phyloP scores from a whole-genome alignment of 1,140 invertebrate species.

The Chlorops oryzae region DNA sequence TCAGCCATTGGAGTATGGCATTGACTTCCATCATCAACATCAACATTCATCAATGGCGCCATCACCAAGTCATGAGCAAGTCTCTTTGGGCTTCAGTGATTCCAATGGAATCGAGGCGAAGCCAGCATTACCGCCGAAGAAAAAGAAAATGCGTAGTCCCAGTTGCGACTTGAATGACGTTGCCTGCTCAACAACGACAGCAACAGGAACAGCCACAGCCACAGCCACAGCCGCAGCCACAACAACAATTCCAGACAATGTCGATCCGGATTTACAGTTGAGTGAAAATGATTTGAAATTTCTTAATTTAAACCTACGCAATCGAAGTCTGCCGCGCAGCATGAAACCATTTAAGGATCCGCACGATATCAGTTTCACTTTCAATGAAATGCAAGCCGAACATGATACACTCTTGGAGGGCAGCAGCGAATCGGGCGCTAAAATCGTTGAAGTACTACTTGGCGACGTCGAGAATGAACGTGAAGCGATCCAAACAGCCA shows the following conservation, averaged over 20 bases:
- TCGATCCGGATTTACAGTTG: slow-evolving; percentile 20
- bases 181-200: slow-evolving; percentile 19
- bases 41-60: slow-evolving; percentile 8
- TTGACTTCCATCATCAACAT: slow-evolving; percentile 4
- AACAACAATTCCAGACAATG: background rate
- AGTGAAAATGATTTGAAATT: slow-evolving; percentile 43
- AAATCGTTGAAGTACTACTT: no score
- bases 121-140: slow-evolving; percentile 39
- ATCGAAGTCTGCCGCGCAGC: slow-evolving; percentile 39
- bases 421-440: no score
- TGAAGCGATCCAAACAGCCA: no score
- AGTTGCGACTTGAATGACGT: background rate
- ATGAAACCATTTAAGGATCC: slow-evolving; percentile 46
- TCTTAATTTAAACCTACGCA: slow-evolving; percentile 42
- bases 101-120: slow-evolving; percentile 21
- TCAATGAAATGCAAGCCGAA: slow-evolving; percentile 40
- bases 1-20: background rate
- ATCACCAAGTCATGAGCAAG: slow-evolving; percentile 14
- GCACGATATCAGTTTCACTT: slow-evolving; percentile 46
- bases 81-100: background rate
- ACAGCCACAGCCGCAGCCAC: background rate
- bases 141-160: slow-evolving; percentile 20
- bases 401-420: no score
- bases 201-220: slow-evolving; percentile 20
- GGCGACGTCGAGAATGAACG: no score